phyloP scores from a whole-genome alignment of 2,888 invertebrate genomes.

The Chrysodeixis includens region DNA sequence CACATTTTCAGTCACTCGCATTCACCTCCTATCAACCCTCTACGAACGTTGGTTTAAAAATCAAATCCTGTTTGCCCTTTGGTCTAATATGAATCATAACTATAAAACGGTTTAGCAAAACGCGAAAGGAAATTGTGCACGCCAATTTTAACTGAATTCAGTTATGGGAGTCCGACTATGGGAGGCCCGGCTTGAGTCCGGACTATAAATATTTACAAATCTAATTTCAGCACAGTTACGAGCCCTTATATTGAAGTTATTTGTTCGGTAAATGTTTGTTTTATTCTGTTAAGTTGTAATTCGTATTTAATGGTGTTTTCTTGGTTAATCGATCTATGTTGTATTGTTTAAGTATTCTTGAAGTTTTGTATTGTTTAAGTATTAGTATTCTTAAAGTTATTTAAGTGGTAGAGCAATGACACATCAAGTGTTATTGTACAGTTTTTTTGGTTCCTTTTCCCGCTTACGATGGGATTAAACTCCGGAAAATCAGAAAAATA shows the following conservation, averaged over 20 bases:
- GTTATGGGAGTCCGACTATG: constrained; percentile 41
- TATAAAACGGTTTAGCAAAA: constrained; percentile 7
- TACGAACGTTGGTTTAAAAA: too few species aligned
- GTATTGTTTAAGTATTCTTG: neutral
- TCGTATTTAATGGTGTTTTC: neutral
- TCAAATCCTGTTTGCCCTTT: neutral
- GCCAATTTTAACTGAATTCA: constrained; percentile 53
- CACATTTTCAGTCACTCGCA: too few species aligned
- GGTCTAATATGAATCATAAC: neutral
- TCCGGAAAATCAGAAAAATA: too few species aligned
- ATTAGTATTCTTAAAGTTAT: too few species aligned
- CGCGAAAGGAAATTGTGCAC: constrained; percentile 45
- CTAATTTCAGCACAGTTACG: constrained; percentile 20
- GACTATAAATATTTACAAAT: constrained; percentile 49
- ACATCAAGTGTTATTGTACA: too few species aligned
- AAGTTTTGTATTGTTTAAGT: too few species aligned
- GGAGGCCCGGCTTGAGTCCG: constrained; percentile 28
- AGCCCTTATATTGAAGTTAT: constrained; percentile 9
- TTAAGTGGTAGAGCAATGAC: too few species aligned
- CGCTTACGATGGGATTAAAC: too few species aligned
- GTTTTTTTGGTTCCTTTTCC: too few species aligned
- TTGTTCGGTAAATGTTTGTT: neutral
- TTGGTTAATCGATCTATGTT: neutral
- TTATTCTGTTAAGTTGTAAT: neutral
- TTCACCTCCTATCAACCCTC: too few species aligned